Conservation (phyloP, 2,888 invertebrate genomes). For the Pinctada fucata region DNA sequence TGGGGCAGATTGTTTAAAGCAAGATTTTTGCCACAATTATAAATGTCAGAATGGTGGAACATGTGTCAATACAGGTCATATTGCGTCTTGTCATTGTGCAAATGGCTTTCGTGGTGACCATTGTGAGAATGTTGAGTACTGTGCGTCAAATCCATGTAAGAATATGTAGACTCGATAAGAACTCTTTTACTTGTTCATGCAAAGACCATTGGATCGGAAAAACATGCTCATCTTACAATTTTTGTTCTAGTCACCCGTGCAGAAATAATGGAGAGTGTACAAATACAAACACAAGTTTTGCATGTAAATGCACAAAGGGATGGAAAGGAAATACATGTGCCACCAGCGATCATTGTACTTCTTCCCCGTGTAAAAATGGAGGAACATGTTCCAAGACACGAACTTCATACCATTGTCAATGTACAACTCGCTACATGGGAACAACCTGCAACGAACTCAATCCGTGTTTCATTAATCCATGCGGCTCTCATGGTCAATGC, state of each 20-base stretch:
- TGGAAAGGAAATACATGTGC: slow-evolving; percentile 25
- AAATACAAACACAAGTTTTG: not conserved
- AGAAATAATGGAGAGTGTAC: not conserved
- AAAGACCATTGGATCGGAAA: not conserved
- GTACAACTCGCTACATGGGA: not conserved
- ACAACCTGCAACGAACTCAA: not conserved
- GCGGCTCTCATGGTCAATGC: not conserved
- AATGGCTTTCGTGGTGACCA: slow-evolving; percentile 13
- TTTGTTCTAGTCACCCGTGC: slow-evolving; percentile 2
- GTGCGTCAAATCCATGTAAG: slow-evolving; percentile 12
- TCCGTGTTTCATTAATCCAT: not conserved
- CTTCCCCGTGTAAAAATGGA: too few species aligned
- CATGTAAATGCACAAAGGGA: not conserved
- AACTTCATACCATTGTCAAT: too few species aligned
- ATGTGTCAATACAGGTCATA: slow-evolving; percentile 5
- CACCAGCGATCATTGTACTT: too few species aligned
- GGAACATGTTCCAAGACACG: too few species aligned
- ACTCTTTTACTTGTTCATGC: not conserved
- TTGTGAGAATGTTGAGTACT: slow-evolving; percentile 25
- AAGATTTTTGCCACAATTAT: slow-evolving; percentile 2
- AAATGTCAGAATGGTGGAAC: slow-evolving; percentile 9
- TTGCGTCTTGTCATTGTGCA: slow-evolving; percentile 14
- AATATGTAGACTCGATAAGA: slow-evolving; percentile 15
- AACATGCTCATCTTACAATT: not conserved
- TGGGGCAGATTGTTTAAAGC: not conserved